Percentiles rank a stretch among this genome's conserved stretches.
phyloP scores from a whole-genome alignment of 2,888 invertebrate genomes.

The Diplazon laetatorius region DNA sequence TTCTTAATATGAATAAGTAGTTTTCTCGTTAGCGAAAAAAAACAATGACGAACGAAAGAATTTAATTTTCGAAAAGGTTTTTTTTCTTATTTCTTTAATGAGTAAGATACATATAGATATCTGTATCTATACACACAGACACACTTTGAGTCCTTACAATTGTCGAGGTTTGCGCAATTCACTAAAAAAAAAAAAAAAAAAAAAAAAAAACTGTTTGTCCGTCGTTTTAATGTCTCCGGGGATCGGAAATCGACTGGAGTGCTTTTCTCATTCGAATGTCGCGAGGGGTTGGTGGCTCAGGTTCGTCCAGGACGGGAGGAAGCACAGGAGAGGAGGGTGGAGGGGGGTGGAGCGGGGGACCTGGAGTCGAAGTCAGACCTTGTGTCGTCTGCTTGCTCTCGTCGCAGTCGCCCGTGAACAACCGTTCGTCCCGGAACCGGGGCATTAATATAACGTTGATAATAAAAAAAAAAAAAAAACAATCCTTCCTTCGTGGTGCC shows the following conservation, averaged over 20 bases:
- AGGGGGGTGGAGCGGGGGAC: no score
- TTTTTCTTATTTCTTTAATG: no score
- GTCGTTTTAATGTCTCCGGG: constrained; percentile 54
- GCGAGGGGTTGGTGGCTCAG: constrained; percentile 10
- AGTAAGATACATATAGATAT: no score
- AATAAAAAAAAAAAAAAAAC: constrained; percentile 42
- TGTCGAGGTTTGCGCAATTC: constrained; percentile 11
- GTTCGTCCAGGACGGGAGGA: no score
- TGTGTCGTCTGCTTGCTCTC: constrained; percentile 46
- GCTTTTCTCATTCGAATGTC: constrained; percentile 59
- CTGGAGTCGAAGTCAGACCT: constrained; percentile 18
- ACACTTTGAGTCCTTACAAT: neutral
- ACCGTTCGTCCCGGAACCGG: constrained; percentile 31
- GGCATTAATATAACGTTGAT: constrained; percentile 59
- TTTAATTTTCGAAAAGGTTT: constrained; percentile 45
- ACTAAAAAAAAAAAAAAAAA: no score
- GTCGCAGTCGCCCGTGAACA: constrained; percentile 43
- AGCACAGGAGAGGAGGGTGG: no score
- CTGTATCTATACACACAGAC: no score
- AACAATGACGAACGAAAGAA: neutral
- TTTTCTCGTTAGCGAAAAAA: neutral
- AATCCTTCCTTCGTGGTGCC: constrained; percentile 55
- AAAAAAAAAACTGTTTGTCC: no score
- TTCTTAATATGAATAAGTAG: no score
- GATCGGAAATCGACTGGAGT: constrained; percentile 59